Evolutionary conservation across 2,888 invertebrate species (phyloP), one percentile per base, ranked within the genome.

Genomic region (Cantharis rufa): DNA sequence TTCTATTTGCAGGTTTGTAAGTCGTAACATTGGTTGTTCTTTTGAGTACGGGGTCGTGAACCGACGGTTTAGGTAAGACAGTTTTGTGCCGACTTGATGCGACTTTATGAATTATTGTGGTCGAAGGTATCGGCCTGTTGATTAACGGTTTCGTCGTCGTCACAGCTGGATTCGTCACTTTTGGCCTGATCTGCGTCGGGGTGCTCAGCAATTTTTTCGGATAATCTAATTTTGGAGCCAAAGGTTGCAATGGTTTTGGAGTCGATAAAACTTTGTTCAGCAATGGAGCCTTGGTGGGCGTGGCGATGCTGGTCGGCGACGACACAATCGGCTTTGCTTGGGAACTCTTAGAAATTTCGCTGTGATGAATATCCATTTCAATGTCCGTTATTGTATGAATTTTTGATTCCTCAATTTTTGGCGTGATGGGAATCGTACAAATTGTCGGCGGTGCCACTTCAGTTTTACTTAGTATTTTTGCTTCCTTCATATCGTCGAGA

Each of bases 281-380:
- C 85, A 82, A 89, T 84, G 77, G 87, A 84, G 7, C 87, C 85
- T n/a, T 88, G 84, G 18, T 86, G 85, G 28, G 86, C 85, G 32
- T 80, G 13, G 79, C 68, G 32, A 48, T 13, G 74, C 71, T 11
- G 74, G 73, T 28, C 78, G 18, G 64, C 13, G 64, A 3, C 2
- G 64, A 66, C 11, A 15, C 9, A 10, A 21, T 66, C 10, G 21
- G 2, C 5, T 66, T 66, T 1, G 21, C 18, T 24, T 16, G n/a
- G 10, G 16, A 70, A 61, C 21, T 71, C 61, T 69, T 77, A 15
- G 71, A 48, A n/a, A 77, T 77, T 10, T 74, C 64, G 32, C 7
- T 63, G 5, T 62, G 69, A 63, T 15, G 66, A 32, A 77, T 69
- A 13, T 62, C 24, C 62, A 48, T 69, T 27, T 77, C 77, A 15